Percentiles rank a stretch among this genome's conserved stretches.
Evolutionary conservation across 1,140 invertebrate genomes (phyloP).

Genomic region (Caenorhabditis inopinata): DNA sequence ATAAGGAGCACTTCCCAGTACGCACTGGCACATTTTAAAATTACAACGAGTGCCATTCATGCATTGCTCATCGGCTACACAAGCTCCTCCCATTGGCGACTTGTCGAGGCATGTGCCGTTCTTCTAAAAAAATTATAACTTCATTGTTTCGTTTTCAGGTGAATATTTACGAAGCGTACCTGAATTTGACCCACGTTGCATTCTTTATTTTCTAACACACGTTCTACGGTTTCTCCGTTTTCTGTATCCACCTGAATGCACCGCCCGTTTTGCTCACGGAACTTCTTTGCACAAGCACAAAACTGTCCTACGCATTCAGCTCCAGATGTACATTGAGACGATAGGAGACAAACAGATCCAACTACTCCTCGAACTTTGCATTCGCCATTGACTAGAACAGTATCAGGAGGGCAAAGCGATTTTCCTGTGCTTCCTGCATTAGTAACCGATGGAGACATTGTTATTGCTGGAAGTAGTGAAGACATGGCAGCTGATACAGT

Average conservation of each 20-base stretch:
- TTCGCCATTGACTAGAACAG: constrained; percentile 1
- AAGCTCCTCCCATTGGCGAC: constrained; percentile 44
- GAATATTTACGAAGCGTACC: too few relatives aligned
- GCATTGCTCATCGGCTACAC: constrained; percentile 50
- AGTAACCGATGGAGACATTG: background rate
- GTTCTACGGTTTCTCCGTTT: too few relatives aligned
- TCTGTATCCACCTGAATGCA: constrained; percentile 29
- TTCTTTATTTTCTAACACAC: too few relatives aligned
- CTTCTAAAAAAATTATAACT: background rate
- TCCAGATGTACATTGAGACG: constrained; percentile 34
- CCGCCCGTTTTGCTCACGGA: constrained; percentile 31
- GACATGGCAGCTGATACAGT: background rate
- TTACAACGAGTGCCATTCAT: constrained; percentile 51
- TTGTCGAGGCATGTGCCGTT: constrained; percentile 45
- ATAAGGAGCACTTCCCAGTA: constrained; percentile 51
- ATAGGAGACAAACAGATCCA: constrained; percentile 37
- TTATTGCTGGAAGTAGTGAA: background rate
- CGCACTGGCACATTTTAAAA: constrained; percentile 45
- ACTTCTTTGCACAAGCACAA: constrained; percentile 34
- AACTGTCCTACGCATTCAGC: constrained; percentile 33
- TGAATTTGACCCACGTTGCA: constrained; percentile 41
- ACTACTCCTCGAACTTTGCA: constrained; percentile 39
- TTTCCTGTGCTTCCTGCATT: background rate
- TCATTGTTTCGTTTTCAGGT: too few relatives aligned
- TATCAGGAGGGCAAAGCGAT: constrained; percentile 30